phyloP scores from a whole-genome alignment of 1,140 invertebrate species.

The Drosophila bifasciata region DNA sequence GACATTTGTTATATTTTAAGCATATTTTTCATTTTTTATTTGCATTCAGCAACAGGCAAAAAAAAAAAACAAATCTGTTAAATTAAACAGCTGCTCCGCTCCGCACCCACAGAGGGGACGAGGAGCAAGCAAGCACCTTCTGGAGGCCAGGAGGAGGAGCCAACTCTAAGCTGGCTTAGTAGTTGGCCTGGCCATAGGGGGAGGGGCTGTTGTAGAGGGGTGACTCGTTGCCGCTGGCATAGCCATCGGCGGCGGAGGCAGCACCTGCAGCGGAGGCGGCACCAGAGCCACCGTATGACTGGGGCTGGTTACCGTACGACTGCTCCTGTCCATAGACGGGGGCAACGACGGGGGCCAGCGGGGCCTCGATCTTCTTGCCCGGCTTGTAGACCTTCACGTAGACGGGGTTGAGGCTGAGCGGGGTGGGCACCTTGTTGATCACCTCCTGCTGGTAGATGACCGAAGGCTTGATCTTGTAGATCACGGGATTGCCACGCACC shows the following conservation, averaged over 20 bases:
- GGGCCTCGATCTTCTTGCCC: constrained; percentile 79
- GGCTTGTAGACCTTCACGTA: constrained; percentile 83
- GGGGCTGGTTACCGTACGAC: constrained; percentile 43
- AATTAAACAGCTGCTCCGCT: constrained; percentile 53
- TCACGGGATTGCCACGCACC: constrained; percentile 77
- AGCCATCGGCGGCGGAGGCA: constrained; percentile 44
- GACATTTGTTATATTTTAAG: constrained; percentile 29
- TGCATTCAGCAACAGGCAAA: constrained; percentile 31
- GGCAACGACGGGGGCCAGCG: constrained; percentile 71
- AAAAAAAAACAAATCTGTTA: constrained; percentile 57
- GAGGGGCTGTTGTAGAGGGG: constrained; percentile 68
- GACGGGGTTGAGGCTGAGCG: constrained; percentile 77
- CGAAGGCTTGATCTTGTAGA: constrained; percentile 80
- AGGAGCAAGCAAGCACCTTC: no score
- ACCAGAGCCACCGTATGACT: constrained; percentile 49
- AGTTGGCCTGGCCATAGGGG: constrained; percentile 63
- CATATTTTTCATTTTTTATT: constrained; percentile 71
- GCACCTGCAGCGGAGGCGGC: constrained; percentile 41
- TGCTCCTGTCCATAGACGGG: constrained; percentile 56
- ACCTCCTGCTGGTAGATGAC: constrained; percentile 83
- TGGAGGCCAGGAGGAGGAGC: neutral
- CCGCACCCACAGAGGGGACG: neutral
- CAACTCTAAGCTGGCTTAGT: constrained; percentile 36
- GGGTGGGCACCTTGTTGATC: constrained; percentile 81
- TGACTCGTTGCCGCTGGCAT: constrained; percentile 53